Base-by-base conservation (phyloP, 35 echinoderm and acorn worm species). In the Patiria miniata region DNA sequence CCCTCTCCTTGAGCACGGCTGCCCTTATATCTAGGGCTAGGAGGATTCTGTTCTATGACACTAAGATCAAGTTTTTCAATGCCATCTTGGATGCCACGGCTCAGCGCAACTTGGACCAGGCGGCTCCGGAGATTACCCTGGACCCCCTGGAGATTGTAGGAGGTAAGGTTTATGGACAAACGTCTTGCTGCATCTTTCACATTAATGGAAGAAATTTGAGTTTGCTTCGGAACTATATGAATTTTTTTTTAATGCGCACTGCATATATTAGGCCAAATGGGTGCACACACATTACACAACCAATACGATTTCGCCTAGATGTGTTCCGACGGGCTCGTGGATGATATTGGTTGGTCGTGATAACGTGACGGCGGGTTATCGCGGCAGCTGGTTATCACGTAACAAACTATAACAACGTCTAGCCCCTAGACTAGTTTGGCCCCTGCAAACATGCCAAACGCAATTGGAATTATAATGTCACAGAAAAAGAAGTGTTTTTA, bases 51-150 rank as follows among this genome's bases (percentile, higher is more conserved):
- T 94, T 94, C 69, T 94, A 94, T 58, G 92, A 89, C 77, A 90
- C 92, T 81, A 94, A 94, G 83, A 78, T 84, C 32, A 85, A 78
- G 50, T 89, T 94, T 56, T 89, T 94, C 77, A 94, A 94, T 32
- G 39, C 58, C 5, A 68, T 94, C 19, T 59, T 94, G 37, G 87
- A 94, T 29, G 77, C 87, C 52, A 94, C 92, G 5, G 92, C 92
- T 3, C 92, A 94, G 54, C 54, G 92, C 28, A 93, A 87, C 28
- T 51, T 90, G 33, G 92, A 94, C 28, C 87, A 89, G 51, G 92
- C 92, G 17, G 92, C 92, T 0, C 92, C 92, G 0, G 92, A 94
- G 52, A 89, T 94, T 2, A 90, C 83, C 8, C 65, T 94, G 29
- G 92, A 94, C 50, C 92, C 92, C 8, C 81, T 94, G 56, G 81